Evolutionary conservation across 2,797 vertebrate species (phyloP).

Genomic region (Labeo calbasu): DNA sequence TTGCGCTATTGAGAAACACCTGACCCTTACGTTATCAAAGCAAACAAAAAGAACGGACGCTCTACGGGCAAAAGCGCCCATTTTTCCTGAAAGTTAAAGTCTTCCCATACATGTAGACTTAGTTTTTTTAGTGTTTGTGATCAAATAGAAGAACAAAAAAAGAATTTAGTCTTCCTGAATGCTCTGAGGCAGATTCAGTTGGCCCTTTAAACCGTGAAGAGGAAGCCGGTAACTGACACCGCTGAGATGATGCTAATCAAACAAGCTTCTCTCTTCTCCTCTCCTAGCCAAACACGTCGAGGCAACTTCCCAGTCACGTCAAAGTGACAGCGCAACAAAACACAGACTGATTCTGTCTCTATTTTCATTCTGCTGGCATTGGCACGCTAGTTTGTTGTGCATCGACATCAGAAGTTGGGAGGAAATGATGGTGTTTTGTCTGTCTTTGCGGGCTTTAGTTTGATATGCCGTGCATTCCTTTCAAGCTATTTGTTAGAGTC

Average conservation of each 20-base stretch:
- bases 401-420: slow-evolving; percentile 77
- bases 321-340: slow-evolving; percentile 75
- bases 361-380: slow-evolving; percentile 73
- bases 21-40: slow-evolving; percentile 31
- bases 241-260: slow-evolving; percentile 74
- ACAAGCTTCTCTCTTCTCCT: slow-evolving; percentile 73
- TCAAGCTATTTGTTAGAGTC: slow-evolving; percentile 81
- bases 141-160: slow-evolving; percentile 17
- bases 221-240: slow-evolving; percentile 63
- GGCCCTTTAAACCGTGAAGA: slow-evolving; percentile 33
- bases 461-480: slow-evolving; percentile 77
- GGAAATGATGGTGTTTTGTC: slow-evolving; percentile 75
- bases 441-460: slow-evolving; percentile 75
- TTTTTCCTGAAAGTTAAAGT: slow-evolving; percentile 3
- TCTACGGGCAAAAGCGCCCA: background rate
- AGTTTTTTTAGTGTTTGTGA: background rate
- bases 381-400: slow-evolving; percentile 74
- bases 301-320: slow-evolving; percentile 76
- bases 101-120: background rate
- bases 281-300: slow-evolving; percentile 72
- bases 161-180: background rate
- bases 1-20: slow-evolving; percentile 29
- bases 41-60: slow-evolving; percentile 34
- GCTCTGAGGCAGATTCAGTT: slow-evolving; percentile 19
- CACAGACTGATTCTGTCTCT: slow-evolving; percentile 61